Evolutionary conservation across 2,888 invertebrate genomes (phyloP), one percentile per base, ranked within the genome.

Genomic region (Brassicogethes aeneus): DNA sequence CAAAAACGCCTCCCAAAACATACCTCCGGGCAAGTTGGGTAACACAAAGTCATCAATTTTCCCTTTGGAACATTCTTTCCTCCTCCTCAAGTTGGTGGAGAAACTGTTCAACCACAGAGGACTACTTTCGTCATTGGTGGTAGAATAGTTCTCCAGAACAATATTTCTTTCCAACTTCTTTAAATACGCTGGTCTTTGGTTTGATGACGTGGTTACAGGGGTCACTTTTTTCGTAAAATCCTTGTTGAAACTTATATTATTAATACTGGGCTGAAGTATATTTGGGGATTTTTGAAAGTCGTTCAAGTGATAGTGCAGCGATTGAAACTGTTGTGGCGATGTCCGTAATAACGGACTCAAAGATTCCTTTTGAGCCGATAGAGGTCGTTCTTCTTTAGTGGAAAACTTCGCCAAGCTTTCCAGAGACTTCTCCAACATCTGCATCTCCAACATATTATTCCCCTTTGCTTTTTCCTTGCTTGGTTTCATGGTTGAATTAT

Each of bases 1-100:
- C n/a, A n/a, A n/a, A n/a, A n/a, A n/a, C n/a, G n/a, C n/a, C n/a
- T n/a, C n/a, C n/a, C n/a, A n/a, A n/a, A n/a, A 37, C 50, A 57
- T 66, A 76, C 79, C 79, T 65, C 79, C 79, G 3, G 77, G 76
- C 15, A 80, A 70, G 55, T 75, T 76, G 0, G 80, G 80, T 45
- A 80, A 62, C 0, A 71, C 73, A 42, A 80, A 72, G 44, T 77
- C 76, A 2, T 72, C 72, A 41, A 51, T 54, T 37, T 56, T 56
- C 10, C 23, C 60, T n/a, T n/a, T n/a, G n/a, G n/a, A n/a, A 15
- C 46, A 50, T 44, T 57, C 59, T 43, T 50, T 55, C 42, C 55
- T 62, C 37, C 46, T 54, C 16, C n/a, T n/a, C n/a, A n/a, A n/a
- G n/a, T 41, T 46, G 30, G 41, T 43, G 35, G 39, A 34, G n/a